A percentile compares a stretch with the other conserved stretches of the same genome.
Evolutionary conservation across 2,113 vertebrate genomes (phyloP).

Genomic region (Carlito syrichta): DNA sequence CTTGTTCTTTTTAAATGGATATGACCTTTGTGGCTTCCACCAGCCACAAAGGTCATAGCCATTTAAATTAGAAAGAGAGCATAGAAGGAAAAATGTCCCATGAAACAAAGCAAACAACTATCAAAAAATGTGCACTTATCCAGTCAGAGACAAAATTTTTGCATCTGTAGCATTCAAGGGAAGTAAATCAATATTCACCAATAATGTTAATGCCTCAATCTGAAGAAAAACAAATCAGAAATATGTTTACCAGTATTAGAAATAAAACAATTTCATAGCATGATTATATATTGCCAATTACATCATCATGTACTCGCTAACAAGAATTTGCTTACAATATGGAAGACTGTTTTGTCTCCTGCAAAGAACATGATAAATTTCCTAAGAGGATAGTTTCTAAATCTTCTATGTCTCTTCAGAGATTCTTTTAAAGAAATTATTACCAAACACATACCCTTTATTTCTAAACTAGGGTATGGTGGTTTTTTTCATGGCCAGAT

Average conservation of each 20-base stretch:
- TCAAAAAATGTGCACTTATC: not conserved
- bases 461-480: slow-evolving; percentile 31
- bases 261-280: slow-evolving; percentile 24
- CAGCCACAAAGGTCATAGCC: not conserved
- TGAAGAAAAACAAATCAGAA: not conserved
- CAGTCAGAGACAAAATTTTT: not conserved
- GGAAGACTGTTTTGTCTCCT: slow-evolving; percentile 61
- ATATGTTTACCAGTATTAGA: not conserved
- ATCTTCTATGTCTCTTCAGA: slow-evolving; percentile 40
- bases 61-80: not conserved
- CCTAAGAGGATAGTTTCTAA: slow-evolving; percentile 64
- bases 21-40: not conserved
- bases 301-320: slow-evolving; percentile 48
- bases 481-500: not conserved
- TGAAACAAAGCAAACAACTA: not conserved
- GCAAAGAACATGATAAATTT: slow-evolving; percentile 67
- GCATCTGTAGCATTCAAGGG: not conserved
- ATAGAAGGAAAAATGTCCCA: not conserved
- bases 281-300: slow-evolving; percentile 34
- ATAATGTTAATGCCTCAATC: not conserved
- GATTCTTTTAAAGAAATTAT: slow-evolving; percentile 63
- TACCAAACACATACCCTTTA: slow-evolving; percentile 51
- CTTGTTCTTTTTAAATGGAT: not conserved
- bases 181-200: not conserved
- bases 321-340: slow-evolving; percentile 67